Conservation (phyloP, 2,888 invertebrate species). For the Ceramica pisi region DNA sequence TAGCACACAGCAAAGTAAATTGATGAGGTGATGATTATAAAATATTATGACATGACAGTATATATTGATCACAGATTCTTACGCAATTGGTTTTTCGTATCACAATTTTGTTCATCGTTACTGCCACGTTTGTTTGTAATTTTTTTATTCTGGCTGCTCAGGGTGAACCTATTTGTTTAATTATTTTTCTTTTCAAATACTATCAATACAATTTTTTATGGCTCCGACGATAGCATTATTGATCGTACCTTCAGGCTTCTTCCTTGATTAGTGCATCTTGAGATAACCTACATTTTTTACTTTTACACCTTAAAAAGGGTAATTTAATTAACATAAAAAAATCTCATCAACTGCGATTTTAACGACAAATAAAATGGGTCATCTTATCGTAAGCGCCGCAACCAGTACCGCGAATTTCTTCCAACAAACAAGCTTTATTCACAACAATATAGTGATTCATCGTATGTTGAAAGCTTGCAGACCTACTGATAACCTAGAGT, state of each 20-base stretch:
- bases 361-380: slow-evolving; percentile 11
- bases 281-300: too few relatives aligned
- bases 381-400: slow-evolving; percentile 29
- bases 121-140: slow-evolving; percentile 8
- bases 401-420: slow-evolving; percentile 19
- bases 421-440: slow-evolving; percentile 41
- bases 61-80: slow-evolving; percentile 1
- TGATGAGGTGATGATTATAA: background rate
- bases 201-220: background rate
- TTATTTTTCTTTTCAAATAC: background rate
- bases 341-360: slow-evolving; percentile 26
- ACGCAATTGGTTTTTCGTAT: slow-evolving; percentile 3
- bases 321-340: slow-evolving; percentile 23
- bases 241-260: background rate
- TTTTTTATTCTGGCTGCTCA: background rate
- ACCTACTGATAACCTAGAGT: slow-evolving; percentile 55
- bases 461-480: slow-evolving; percentile 45
- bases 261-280: background rate
- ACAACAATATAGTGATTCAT: slow-evolving; percentile 52
- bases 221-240: slow-evolving; percentile 7
- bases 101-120: background rate
- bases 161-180: background rate
- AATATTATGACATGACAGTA: background rate
- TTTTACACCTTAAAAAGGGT: background rate
- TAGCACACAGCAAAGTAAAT: background rate